Evolutionary conservation across 2,888 invertebrate species (phyloP).

Genomic region (Temnothorax unifasciatus): DNA sequence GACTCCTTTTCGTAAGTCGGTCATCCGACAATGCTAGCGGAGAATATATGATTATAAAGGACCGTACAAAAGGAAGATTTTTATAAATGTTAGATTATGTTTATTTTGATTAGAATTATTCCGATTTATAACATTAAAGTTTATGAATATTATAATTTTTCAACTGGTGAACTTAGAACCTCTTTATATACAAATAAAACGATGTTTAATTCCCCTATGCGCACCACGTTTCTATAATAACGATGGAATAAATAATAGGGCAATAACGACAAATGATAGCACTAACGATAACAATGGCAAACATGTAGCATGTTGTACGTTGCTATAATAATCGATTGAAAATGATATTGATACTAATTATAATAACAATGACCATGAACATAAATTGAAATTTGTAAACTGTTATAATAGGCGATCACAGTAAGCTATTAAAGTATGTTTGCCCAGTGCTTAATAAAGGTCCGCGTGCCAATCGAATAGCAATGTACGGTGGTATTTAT

Average conservation of each 20-base stretch:
- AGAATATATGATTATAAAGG: constrained; percentile 10
- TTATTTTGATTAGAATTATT: background rate
- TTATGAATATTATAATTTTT: background rate
- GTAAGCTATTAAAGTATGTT: constrained; percentile 48
- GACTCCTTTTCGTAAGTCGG: constrained; percentile 58
- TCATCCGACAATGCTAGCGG: constrained; percentile 18
- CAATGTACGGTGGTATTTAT: background rate
- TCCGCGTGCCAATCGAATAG: background rate
- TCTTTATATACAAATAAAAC: background rate
- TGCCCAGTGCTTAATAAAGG: constrained; percentile 19
- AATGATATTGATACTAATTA: constrained; percentile 48
- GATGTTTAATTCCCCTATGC: background rate
- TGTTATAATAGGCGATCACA: constrained; percentile 34
- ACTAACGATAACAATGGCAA: constrained; percentile 12
- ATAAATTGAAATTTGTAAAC: constrained; percentile 50
- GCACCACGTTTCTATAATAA: background rate
- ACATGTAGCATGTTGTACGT: constrained; percentile 17
- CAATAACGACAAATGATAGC: constrained; percentile 18
- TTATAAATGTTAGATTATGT: background rate
- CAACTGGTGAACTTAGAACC: background rate
- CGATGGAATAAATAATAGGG: constrained; percentile 7
- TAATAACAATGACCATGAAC: constrained; percentile 43
- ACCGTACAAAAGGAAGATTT: too few relatives aligned
- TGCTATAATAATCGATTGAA: constrained; percentile 32
- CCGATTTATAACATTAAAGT: background rate